Evolutionary conservation across 2,797 vertebrate genomes (phyloP), one percentile per base, ranked within the genome.

Genomic region (Caiman crocodilus): DNA sequence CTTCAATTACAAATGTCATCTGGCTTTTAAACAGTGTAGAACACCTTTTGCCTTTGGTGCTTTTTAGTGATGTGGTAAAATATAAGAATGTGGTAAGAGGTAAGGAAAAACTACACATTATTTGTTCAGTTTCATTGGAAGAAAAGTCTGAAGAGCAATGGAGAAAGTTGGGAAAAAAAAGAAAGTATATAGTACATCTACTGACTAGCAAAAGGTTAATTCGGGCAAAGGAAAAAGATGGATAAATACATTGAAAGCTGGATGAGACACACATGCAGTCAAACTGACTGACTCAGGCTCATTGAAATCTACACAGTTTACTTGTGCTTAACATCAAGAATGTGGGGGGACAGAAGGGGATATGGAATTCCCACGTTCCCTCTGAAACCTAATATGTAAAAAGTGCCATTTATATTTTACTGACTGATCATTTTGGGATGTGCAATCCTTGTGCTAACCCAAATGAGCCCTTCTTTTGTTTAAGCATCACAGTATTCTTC

Each of bases 1-100:
- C 25, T 23, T 73, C 23, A 42, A 63, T 28, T 60, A 18, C 21
- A 56, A 60, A 0, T 79, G 42, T 84, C 75, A 2, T 79, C 16
- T 20, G 61, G 5, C 14, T 6, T 80, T 87, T 89, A 35, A 8
- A 55, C 17, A 61, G 5, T 55, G 83, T 26, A 82, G 76, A 14
- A 35, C 1, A 6, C 2, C 16, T 75, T 3, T 59, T 63, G 18
- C 18, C 2, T 76, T 90, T 74, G 50, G 1, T 73, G 85, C n/a
- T 26, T 6, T 50, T 35, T 90, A 86, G 10, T 61, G 35, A 78
- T 55, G 32, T 79, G 82, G 77, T 2, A 86, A 90, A 94, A 57
- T 2, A 71, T n/a, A 12, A 69, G 42, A 85, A 20, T 77, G 12
- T 61, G 15, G 16, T 15, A 78, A 78, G 90, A 73, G 1, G 7